Evolutionary conservation across 2,797 vertebrate species (phyloP).

Genomic region (Coracias cyanogaster): DNA sequence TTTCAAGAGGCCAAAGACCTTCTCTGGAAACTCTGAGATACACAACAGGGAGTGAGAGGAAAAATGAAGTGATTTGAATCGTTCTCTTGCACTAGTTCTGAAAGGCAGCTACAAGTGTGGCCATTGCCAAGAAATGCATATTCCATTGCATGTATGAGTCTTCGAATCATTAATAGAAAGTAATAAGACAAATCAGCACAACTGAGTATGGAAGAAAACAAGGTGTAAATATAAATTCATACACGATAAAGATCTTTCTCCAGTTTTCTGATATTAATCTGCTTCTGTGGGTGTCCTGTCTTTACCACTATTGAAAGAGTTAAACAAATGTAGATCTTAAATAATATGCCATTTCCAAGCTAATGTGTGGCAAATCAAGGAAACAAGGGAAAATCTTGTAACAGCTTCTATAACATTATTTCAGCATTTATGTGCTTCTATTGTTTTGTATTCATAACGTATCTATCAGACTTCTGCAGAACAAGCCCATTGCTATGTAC

Average conservation of each 20-base stretch:
- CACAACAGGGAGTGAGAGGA: neutral
- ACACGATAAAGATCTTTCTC: neutral
- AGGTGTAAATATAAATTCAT: neutral
- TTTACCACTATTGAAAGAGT: neutral
- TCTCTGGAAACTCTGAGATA: neutral
- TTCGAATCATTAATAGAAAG: neutral
- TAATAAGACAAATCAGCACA: neutral
- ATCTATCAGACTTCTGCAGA: neutral
- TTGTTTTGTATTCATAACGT: neutral
- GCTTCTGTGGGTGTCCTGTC: neutral
- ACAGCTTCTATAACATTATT: neutral
- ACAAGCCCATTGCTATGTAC: neutral
- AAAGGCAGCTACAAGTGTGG: neutral
- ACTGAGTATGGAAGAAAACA: neutral
- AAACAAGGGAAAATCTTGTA: neutral
- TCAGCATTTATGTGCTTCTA: neutral
- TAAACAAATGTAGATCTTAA: neutral
- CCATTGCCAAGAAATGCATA: neutral
- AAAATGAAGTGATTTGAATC: neutral
- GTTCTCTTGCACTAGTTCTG: neutral
- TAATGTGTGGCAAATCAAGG: neutral
- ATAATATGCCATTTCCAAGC: neutral
- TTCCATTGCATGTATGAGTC: neutral
- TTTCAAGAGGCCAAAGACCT: neutral
- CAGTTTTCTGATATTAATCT: neutral